A percentile compares a stretch with the other conserved stretches of the same genome.
Conservation (phyloP, 1,140 invertebrate species). For the Trichogramma pretiosum region DNA sequence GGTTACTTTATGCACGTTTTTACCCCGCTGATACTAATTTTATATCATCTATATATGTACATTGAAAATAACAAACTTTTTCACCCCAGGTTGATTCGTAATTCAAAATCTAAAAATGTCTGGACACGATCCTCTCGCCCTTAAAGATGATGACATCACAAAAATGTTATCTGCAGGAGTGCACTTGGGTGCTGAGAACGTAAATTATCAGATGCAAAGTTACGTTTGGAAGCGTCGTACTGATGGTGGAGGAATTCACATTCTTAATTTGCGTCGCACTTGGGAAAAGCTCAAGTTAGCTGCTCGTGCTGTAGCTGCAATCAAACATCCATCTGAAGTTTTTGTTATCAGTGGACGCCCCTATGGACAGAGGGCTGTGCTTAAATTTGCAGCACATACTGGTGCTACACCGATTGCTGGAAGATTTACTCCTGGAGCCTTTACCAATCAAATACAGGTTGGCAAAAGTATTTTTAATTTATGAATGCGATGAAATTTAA, state of each 20-base stretch:
- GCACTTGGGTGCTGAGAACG: slow-evolving; percentile 89
- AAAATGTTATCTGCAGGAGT: slow-evolving; percentile 94
- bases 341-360: slow-evolving; percentile 93
- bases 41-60: too few relatives aligned
- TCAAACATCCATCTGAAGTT: slow-evolving; percentile 93
- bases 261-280: slow-evolving; percentile 93
- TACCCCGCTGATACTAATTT: too few relatives aligned
- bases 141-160: slow-evolving; percentile 94
- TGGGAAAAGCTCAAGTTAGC: slow-evolving; percentile 98
- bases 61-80: too few relatives aligned
- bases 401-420: slow-evolving; percentile 97
- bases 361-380: slow-evolving; percentile 93
- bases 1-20: too few relatives aligned
- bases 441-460: slow-evolving; percentile 89
- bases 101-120: too few relatives aligned
- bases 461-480: not conserved
- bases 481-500: not conserved
- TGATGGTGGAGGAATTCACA: slow-evolving; percentile 64
- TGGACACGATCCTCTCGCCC: slow-evolving; percentile 69
- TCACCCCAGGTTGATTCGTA: too few relatives aligned
- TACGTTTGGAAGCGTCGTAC: slow-evolving; percentile 92
- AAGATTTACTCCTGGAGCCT: slow-evolving; percentile 97
- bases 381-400: slow-evolving; percentile 97
- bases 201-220: slow-evolving; percentile 87
- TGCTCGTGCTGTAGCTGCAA: slow-evolving; percentile 93